These are phyloP conservation scores for Coelinius sp. DNA, from an alignment of 2,888 invertebrate species.

Conservation along the genomic window DNA sequence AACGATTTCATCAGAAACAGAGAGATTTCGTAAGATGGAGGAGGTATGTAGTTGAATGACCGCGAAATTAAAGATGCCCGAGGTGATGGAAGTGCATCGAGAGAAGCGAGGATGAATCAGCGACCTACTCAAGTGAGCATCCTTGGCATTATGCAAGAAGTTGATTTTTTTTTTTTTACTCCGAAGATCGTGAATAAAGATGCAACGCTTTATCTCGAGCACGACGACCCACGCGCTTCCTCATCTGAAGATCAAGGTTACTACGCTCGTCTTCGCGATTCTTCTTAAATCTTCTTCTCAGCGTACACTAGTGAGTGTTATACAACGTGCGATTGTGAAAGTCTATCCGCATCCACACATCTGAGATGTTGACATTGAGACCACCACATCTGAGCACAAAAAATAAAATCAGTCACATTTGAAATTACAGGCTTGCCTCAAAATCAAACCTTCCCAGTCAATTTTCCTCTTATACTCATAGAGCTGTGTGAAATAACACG, in stretches of 20 bases:
- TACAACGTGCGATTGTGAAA: neutral
- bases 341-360: neutral
- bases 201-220: constrained; percentile 48
- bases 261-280: constrained; percentile 55
- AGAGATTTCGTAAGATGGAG: neutral
- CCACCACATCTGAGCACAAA: neutral
- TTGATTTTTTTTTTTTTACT: constrained; percentile 28
- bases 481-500: constrained; percentile 28
- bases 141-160: constrained; percentile 48
- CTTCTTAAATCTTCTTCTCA: constrained; percentile 11
- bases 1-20: neutral
- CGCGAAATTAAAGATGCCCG: constrained; percentile 10
- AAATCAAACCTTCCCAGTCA: too few relatives aligned
- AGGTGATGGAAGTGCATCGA: constrained; percentile 25
- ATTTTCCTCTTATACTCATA: too few relatives aligned
- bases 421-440: too few relatives aligned
- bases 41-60: neutral
- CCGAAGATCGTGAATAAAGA: constrained; percentile 52
- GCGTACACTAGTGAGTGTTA: neutral
- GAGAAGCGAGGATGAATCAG: constrained; percentile 47
- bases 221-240: constrained; percentile 45
- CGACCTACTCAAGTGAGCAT: constrained; percentile 46
- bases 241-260: constrained; percentile 58
- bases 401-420: neutral
- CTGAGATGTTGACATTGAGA: neutral